Evolutionary conservation across 2,797 vertebrate genomes (phyloP).

Genomic region (Basileuterus tristriatus): DNA sequence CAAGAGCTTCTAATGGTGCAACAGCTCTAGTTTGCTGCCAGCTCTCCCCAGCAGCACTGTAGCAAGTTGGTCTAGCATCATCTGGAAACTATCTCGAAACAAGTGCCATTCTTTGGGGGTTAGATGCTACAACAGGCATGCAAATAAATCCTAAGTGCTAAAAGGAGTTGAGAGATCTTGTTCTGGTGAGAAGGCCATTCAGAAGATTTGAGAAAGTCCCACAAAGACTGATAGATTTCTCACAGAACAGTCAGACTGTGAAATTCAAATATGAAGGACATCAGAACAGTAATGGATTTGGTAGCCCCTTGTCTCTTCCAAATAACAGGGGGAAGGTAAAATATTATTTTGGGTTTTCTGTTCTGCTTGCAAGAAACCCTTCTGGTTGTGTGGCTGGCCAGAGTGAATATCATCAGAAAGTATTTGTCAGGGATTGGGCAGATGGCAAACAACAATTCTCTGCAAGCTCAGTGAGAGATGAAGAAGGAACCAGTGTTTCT

Average conservation of each 20-base stretch:
- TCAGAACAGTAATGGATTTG: background rate
- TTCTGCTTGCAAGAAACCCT: background rate
- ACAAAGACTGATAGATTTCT: background rate
- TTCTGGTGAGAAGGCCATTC: background rate
- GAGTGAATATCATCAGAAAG: background rate
- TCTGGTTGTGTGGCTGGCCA: background rate
- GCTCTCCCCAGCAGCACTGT: background rate
- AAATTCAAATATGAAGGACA: background rate
- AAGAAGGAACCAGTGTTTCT: background rate
- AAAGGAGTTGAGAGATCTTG: background rate
- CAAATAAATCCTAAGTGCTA: background rate
- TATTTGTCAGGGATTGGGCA: background rate
- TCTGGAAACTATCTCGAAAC: background rate
- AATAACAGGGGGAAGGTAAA: background rate
- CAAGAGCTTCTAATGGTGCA: background rate
- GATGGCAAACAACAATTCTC: background rate
- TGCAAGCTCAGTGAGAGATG: background rate
- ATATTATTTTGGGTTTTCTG: background rate
- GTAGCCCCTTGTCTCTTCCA: background rate
- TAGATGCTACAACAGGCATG: background rate
- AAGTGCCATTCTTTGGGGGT: background rate
- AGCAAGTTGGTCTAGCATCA: background rate
- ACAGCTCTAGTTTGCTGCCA: background rate
- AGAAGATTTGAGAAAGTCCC: background rate
- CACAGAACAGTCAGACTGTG: background rate